Percentiles rank a stretch among this genome's conserved stretches.
Conservation (phyloP, 1,140 invertebrate genomes). For the Cyrtorhinus lividipennis region DNA sequence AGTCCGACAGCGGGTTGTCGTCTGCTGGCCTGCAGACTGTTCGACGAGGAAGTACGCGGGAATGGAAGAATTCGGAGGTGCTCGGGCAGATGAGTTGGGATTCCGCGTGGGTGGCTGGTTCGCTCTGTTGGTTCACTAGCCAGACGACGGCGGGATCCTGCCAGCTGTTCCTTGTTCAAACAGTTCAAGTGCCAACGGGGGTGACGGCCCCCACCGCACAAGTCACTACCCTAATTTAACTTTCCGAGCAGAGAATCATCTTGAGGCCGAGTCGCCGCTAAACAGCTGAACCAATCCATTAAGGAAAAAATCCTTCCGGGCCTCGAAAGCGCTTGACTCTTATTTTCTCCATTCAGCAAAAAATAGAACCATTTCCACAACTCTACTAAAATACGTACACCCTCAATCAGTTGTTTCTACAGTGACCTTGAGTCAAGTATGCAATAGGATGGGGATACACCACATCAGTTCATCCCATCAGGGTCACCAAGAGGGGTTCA, state of each 20-base stretch:
- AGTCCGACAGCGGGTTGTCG: no score
- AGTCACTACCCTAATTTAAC: conserved; percentile 8
- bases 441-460: no score
- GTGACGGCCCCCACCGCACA: not conserved
- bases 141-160: conserved; percentile 7
- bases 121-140: not conserved
- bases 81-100: no score
- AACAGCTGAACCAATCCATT: not conserved
- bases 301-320: not conserved
- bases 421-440: not conserved
- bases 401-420: not conserved
- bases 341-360: no score
- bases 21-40: no score
- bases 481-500: no score
- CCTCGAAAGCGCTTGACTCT: not conserved
- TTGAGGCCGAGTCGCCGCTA: no score
- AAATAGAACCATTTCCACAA: not conserved
- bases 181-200: conserved; percentile 4
- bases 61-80: no score
- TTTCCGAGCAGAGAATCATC: not conserved
- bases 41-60: no score
- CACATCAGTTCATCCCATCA: no score
- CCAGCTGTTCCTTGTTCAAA: conserved; percentile 4
- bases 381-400: not conserved
- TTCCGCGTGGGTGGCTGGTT: conserved; percentile 3